Percentiles rank a stretch among this genome's conserved stretches.
phyloP scores from a whole-genome alignment of 2,113 vertebrate species.

The Sus scrofa region DNA sequence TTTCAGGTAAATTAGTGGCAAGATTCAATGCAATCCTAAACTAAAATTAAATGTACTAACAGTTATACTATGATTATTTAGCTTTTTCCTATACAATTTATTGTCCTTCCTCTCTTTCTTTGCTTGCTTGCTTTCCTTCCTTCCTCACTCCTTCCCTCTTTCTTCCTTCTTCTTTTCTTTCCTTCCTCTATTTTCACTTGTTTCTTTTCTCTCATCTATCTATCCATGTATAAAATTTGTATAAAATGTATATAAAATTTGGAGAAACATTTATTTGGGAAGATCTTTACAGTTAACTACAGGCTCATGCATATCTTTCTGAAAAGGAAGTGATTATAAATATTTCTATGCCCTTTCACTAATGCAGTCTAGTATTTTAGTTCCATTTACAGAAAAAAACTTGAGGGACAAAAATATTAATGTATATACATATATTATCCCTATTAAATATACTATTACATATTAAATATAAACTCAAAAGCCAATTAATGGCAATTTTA shows the following conservation, averaged over 20 bases:
- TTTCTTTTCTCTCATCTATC: not conserved
- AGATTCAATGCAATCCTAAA: not conserved
- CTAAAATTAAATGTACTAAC: slow-evolving; percentile 42
- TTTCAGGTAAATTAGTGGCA: slow-evolving; percentile 6
- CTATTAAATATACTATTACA: not conserved
- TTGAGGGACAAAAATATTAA: not conserved
- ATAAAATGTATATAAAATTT: not conserved
- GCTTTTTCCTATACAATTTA: not conserved
- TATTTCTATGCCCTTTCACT: not conserved
- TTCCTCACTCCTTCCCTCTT: not conserved
- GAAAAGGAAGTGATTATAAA: not conserved
- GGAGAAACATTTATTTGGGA: not conserved
- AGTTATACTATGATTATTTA: not conserved
- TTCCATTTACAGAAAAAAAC: not conserved
- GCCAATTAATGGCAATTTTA: not conserved
- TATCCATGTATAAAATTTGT: not conserved
- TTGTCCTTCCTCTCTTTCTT: not conserved
- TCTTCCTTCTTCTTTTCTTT: not conserved
- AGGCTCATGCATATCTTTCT: not conserved
- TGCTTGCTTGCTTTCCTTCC: not conserved
- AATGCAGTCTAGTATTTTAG: not conserved
- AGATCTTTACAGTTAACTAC: not conserved
- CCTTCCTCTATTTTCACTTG: not conserved
- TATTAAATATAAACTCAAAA: not conserved
- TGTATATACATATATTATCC: not conserved